Percentiles rank a stretch among this genome's conserved stretches.
These are phyloP conservation scores for Thymallus thymallus DNA, from an alignment of 2,113 vertebrate genomes.

Conservation along the genomic window DNA sequence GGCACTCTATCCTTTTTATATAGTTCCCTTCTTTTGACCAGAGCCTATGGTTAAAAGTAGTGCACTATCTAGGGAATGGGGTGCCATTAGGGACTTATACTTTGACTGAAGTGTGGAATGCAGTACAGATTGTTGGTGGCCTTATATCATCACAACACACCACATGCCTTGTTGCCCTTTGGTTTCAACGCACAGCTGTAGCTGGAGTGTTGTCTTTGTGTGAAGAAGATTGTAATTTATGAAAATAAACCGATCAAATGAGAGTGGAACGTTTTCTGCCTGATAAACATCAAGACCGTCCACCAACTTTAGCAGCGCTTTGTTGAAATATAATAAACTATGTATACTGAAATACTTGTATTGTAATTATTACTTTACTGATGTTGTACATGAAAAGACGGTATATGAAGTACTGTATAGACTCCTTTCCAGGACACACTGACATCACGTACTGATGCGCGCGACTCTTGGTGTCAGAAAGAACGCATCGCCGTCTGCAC, in stretches of 20 bases:
- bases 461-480: too few relatives aligned
- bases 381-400: too few relatives aligned
- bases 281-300: neutral
- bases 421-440: too few relatives aligned
- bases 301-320: neutral
- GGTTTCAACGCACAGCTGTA: too few relatives aligned
- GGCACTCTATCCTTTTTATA: too few relatives aligned
- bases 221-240: neutral
- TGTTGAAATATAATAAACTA: slow-evolving; percentile 6
- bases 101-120: neutral
- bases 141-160: slow-evolving; percentile 33
- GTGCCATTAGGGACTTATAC: too few relatives aligned
- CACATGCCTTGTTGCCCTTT: slow-evolving; percentile 3
- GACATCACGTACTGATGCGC: too few relatives aligned
- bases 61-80: too few relatives aligned
- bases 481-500: too few relatives aligned
- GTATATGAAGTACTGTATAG: too few relatives aligned
- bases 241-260: slow-evolving; percentile 16
- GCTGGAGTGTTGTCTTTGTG: neutral
- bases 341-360: neutral
- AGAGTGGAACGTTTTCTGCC: neutral
- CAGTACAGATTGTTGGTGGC: slow-evolving; percentile 31
- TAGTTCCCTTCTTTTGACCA: too few relatives aligned
- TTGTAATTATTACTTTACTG: neutral
- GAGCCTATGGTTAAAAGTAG: too few relatives aligned